Conservation (phyloP, 2,113 vertebrate species). For the Elaphurus davidianus region DNA sequence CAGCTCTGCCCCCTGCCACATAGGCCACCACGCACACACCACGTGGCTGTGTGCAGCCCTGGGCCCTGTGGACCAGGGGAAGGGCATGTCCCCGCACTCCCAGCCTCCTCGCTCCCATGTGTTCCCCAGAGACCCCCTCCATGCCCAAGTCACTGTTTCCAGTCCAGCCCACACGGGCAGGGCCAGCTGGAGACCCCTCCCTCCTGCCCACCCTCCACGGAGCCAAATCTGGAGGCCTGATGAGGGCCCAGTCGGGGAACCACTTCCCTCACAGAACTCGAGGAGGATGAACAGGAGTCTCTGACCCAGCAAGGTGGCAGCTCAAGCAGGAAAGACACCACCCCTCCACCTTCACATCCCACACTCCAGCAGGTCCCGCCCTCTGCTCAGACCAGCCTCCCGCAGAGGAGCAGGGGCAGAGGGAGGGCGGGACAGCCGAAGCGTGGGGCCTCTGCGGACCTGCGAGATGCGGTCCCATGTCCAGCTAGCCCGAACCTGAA, state of each 20-base stretch:
- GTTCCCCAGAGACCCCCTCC: neutral
- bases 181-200: neutral
- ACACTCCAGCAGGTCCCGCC: neutral
- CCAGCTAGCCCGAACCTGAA: neutral
- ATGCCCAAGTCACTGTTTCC: neutral
- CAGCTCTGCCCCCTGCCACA: neutral
- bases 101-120: neutral
- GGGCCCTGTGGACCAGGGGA: neutral
- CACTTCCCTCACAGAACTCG: no score
- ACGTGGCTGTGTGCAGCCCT: neutral
- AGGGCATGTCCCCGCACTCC: neutral
- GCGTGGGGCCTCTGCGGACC: accelerated
- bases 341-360: neutral
- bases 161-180: neutral
- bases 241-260: accelerated
- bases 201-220: neutral
- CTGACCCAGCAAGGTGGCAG: neutral
- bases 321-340: neutral
- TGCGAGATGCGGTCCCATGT: accelerated
- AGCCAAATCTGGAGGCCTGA: neutral
- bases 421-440: neutral
- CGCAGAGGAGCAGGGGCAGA: neutral
- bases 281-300: neutral
- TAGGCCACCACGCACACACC: neutral
- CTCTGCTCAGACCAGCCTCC: neutral